Conservation (phyloP, 35 echinoderm and acorn worm species). For the Heliocidaris tuberculata region DNA sequence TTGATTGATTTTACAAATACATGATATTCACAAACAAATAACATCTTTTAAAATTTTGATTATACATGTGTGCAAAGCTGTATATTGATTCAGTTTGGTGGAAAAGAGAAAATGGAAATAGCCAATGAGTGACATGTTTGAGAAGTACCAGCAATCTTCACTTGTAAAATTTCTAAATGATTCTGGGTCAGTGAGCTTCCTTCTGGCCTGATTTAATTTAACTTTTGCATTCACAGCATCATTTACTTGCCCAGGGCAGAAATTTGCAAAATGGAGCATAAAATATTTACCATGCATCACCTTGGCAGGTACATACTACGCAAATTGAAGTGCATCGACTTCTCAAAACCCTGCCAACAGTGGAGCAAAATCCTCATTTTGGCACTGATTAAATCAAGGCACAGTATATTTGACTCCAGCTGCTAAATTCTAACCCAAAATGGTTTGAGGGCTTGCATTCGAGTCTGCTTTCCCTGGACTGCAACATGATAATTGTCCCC, state of each 20-base stretch:
- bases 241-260: neutral
- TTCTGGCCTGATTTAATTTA: neutral
- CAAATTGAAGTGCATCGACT: neutral
- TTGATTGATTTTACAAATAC: neutral
- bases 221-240: neutral
- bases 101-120: too few species aligned
- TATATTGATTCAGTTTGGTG: too few species aligned
- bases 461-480: neutral
- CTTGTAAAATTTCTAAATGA: neutral
- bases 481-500: neutral
- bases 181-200: neutral
- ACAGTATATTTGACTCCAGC: neutral
- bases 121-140: too few species aligned
- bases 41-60: neutral
- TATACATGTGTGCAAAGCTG: neutral
- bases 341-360: neutral
- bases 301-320: neutral
- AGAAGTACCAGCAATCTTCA: too few species aligned
- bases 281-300: neutral
- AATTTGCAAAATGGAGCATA: neutral
- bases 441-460: neutral
- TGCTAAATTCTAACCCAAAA: neutral
- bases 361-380: neutral
- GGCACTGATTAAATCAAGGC: constrained; percentile 16
- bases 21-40: neutral